Evolutionary conservation across 2,888 invertebrate species (phyloP).

Genomic region (Idaea dimidiata): DNA sequence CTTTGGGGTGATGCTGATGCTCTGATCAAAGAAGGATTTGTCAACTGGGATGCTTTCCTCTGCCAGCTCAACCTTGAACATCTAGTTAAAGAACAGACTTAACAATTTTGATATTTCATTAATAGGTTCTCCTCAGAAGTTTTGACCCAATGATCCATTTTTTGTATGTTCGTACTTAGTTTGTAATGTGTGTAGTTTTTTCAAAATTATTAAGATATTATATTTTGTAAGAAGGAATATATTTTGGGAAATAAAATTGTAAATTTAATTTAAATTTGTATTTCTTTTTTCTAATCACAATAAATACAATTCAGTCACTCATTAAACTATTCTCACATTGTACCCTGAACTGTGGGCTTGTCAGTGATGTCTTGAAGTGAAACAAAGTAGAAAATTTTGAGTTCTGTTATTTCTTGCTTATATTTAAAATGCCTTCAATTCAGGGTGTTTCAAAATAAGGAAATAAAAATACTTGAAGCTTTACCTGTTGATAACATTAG

Average conservation of each 20-base stretch:
- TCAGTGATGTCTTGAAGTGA: slow-evolving; percentile 1
- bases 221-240: slow-evolving; percentile 10
- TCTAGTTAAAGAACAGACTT: slow-evolving; percentile 61
- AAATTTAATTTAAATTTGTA: slow-evolving; percentile 26
- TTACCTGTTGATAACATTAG: background rate
- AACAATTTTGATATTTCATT: slow-evolving; percentile 1
- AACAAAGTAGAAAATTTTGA: background rate
- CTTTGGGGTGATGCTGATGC: slow-evolving; percentile 61
- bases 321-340: slow-evolving; percentile 36
- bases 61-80: slow-evolving; percentile 72
- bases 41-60: slow-evolving; percentile 74
- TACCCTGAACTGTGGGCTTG: slow-evolving; percentile 9
- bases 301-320: slow-evolving; percentile 51
- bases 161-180: background rate
- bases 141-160: background rate
- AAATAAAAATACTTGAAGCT: background rate
- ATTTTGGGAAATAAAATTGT: slow-evolving; percentile 20
- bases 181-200: slow-evolving; percentile 6
- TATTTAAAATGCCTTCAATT: background rate
- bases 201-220: slow-evolving; percentile 4
- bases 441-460: background rate
- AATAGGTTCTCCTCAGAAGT: background rate
- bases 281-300: slow-evolving; percentile 49
- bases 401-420: background rate
- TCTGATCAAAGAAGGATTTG: slow-evolving; percentile 57